These are phyloP conservation scores for Indri indri DNA, from an alignment of 2,113 vertebrate species.

Conservation along the genomic window DNA sequence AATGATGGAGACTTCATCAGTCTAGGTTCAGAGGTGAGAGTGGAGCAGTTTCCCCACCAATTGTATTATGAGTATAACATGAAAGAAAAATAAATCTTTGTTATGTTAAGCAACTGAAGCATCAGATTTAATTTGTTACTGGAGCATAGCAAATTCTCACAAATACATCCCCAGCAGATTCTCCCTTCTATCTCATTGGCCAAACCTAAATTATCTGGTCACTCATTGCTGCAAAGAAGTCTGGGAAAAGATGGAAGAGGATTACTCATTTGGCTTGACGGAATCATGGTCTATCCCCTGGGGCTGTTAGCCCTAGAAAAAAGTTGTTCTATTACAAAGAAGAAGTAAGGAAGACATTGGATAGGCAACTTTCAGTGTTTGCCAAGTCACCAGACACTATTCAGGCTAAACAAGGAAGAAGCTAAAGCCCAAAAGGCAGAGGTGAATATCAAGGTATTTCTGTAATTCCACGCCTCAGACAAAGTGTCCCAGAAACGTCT, in stretches of 20 bases:
- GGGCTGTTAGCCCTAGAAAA: not conserved
- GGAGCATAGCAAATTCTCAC: not conserved
- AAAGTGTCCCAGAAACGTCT: slow-evolving; percentile 17
- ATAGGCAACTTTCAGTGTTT: not conserved
- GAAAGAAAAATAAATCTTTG: not conserved
- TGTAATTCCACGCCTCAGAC: not conserved
- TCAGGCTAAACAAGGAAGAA: not conserved
- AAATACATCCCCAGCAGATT: not conserved
- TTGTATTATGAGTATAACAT: not conserved
- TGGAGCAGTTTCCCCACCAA: not conserved
- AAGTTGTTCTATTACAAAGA: not conserved
- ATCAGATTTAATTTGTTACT: not conserved
- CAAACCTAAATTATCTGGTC: not conserved
- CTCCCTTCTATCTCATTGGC: not conserved
- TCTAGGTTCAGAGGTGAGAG: not conserved
- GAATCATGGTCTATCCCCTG: not conserved
- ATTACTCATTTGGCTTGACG: not conserved
- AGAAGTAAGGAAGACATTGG: not conserved
- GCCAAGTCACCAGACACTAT: not conserved
- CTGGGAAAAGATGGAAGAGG: not conserved
- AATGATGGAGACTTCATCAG: not conserved
- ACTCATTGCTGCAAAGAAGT: not conserved
- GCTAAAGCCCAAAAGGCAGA: not conserved
- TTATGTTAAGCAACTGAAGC: not conserved
- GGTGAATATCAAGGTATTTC: not conserved